Conservation (phyloP, 2,113 vertebrate genomes). For the Dicaeum eximium region DNA sequence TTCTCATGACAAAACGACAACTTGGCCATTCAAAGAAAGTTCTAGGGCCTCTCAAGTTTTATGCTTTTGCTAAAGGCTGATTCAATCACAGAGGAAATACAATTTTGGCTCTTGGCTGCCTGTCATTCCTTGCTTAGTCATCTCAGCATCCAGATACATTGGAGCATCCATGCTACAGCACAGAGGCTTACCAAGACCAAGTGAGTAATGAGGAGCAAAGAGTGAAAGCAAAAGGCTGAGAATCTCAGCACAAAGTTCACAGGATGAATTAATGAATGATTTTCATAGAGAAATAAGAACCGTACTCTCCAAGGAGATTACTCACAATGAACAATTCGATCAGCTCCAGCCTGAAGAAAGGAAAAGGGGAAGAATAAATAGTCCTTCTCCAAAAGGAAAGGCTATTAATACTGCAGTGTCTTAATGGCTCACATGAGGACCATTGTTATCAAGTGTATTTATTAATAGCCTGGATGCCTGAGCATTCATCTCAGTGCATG, state of each 20-base stretch:
- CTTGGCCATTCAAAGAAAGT: not conserved
- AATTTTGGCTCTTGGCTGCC: not conserved
- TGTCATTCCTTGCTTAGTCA: not conserved
- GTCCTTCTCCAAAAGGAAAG: conserved; percentile 41
- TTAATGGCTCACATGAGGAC: conserved; percentile 41
- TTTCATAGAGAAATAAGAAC: conserved; percentile 27
- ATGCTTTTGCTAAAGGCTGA: not conserved
- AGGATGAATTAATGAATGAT: conserved; percentile 23
- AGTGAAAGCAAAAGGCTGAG: not conserved
- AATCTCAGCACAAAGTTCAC: conserved; percentile 5
- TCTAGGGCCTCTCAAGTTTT: not conserved
- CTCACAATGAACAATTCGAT: conserved; percentile 37
- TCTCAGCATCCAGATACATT: not conserved
- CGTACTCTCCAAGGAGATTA: conserved; percentile 33
- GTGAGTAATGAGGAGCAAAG: not conserved
- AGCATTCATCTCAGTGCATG: not conserved
- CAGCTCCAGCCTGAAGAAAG: conserved; percentile 16
- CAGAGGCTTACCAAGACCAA: not conserved
- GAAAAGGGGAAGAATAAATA: conserved; percentile 38
- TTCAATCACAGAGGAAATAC: not conserved
- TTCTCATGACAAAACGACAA: not conserved
- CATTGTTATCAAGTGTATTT: conserved; percentile 36
- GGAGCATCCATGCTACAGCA: not conserved
- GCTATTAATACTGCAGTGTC: conserved; percentile 44
- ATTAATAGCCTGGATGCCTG: conserved; percentile 34